phyloP scores from a whole-genome alignment of 2,113 vertebrate species.

The Lophotis ruficrista region DNA sequence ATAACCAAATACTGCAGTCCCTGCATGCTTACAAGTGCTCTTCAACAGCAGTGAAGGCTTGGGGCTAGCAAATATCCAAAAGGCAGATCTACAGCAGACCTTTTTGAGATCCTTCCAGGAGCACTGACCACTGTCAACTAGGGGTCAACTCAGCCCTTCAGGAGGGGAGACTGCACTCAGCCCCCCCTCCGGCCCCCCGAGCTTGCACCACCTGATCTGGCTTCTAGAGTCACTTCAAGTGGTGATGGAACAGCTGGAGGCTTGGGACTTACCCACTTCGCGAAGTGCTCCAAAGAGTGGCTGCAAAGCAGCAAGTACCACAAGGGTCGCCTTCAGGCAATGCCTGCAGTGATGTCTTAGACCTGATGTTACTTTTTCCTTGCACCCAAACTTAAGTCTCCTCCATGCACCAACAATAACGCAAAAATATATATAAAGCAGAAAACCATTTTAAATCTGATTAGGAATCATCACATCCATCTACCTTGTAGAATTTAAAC shows the following conservation, averaged over 20 bases:
- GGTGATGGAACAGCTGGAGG: neutral
- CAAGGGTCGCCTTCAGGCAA: neutral
- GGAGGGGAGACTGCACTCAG: fast-evolving
- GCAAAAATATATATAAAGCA: neutral
- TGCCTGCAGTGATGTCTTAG: neutral
- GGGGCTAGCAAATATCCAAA: neutral
- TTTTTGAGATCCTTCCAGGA: neutral
- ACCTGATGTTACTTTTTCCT: neutral
- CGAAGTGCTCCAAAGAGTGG: neutral
- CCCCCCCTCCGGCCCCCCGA: no score
- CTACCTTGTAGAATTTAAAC: neutral
- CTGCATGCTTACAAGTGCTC: neutral
- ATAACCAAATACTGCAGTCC: neutral
- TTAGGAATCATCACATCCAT: neutral
- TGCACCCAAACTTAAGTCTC: neutral
- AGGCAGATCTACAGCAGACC: neutral
- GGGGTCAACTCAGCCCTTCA: no score
- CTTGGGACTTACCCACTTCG: neutral
- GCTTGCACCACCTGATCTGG: neutral
- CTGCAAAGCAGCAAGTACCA: neutral
- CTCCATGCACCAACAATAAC: neutral
- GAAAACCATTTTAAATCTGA: neutral
- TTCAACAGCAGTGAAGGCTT: neutral
- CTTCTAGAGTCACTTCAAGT: neutral
- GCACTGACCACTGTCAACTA: fast-evolving